Evolutionary conservation across 30 jellyfish, hydroid and myxozoan species (phyloP).

Genomic region (Morbakka virulenta): DNA sequence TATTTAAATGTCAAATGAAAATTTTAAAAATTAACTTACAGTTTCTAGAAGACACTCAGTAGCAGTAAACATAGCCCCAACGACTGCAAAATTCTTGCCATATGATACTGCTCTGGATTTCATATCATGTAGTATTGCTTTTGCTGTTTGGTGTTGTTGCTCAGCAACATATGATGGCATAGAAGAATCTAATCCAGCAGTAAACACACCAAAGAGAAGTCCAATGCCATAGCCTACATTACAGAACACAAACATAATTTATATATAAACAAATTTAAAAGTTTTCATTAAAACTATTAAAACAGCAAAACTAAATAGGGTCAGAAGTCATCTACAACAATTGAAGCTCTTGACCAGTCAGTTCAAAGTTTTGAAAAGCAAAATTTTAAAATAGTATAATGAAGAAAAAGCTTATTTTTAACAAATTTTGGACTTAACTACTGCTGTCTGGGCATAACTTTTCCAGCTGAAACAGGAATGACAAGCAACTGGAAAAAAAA

Average conservation of each 20-base stretch:
- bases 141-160: conserved; percentile 85
- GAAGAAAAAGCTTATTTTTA: no score
- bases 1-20: no score
- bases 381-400: no score
- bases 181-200: conserved; percentile 98
- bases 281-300: not conserved
- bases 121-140: conserved; percentile 84
- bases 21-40: conserved; percentile 38
- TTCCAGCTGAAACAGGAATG: no score
- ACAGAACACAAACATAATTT: no score
- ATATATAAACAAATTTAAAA: no score
- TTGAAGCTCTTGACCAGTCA: no score
- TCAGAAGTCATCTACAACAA: not conserved
- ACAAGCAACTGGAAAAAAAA: no score
- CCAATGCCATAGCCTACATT: conserved; percentile 99
- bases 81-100: conserved; percentile 98
- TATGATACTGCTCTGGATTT: conserved; percentile 90
- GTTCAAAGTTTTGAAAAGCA: no score
- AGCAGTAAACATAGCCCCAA: conserved; percentile 98
- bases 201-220: conserved; percentile 91
- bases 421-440: no score
- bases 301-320: not conserved
- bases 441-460: no score
- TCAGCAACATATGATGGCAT: conserved; percentile 91
- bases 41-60: conserved; percentile 93